These are phyloP conservation scores for Ceratothoa steindachneri DNA, from an alignment of 2,888 invertebrate species.

Conservation along the genomic window DNA sequence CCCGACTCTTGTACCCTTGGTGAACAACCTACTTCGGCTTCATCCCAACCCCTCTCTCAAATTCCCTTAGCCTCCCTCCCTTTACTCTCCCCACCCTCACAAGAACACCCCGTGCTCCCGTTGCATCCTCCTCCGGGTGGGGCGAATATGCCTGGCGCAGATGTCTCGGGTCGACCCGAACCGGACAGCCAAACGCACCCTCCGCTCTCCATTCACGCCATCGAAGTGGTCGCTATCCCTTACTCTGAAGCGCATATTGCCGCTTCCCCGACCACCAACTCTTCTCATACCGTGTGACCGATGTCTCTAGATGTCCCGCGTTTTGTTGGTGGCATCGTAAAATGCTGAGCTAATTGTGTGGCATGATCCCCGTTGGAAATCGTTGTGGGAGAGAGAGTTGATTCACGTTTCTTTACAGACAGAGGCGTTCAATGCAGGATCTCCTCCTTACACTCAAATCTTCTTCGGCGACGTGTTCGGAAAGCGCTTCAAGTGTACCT, in stretches of 20 bases:
- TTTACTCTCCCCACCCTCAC: no score
- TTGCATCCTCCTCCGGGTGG: not conserved
- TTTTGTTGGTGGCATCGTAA: no score
- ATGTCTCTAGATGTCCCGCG: not conserved
- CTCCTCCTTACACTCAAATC: not conserved
- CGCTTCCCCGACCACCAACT: not conserved
- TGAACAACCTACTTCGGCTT: no score
- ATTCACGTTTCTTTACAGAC: constrained; percentile 2
- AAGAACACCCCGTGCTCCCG: not conserved
- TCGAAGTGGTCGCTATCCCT: not conserved
- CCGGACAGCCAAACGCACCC: not conserved
- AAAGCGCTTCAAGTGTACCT: constrained; percentile 31
- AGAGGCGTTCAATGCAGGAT: not conserved
- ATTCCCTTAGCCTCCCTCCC: no score
- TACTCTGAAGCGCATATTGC: constrained; percentile 15
- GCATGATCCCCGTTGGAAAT: no score
- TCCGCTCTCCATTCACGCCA: not conserved
- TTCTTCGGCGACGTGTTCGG: not conserved
- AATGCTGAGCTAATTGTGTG: no score
- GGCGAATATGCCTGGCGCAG: not conserved
- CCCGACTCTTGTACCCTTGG: not conserved
- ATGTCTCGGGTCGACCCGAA: not conserved
- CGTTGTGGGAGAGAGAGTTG: not conserved
- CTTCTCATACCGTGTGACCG: not conserved
- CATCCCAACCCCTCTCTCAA: no score